phyloP scores from a whole-genome alignment of 2,113 vertebrate species.

The Otolemur garnettii region DNA sequence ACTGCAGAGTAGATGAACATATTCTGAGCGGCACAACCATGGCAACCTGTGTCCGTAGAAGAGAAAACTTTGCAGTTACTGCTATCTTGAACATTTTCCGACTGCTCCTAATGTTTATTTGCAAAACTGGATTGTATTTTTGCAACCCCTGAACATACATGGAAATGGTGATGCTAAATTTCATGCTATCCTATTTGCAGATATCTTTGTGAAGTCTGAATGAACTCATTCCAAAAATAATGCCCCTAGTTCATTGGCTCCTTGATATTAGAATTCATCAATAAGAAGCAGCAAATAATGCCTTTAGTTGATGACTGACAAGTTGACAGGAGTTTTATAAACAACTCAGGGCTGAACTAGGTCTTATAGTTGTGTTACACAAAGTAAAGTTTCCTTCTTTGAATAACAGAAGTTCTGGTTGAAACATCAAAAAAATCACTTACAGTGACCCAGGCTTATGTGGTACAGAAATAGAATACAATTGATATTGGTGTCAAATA shows the following conservation, averaged over 20 bases:
- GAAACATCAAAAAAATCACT: background rate
- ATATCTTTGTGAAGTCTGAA: background rate
- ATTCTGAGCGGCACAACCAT: rapidly evolving
- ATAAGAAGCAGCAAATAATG: background rate
- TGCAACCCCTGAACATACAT: background rate
- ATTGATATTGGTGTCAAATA: background rate
- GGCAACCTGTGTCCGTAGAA: background rate
- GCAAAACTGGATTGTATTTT: background rate
- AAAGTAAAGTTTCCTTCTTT: background rate
- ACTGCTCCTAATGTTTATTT: background rate
- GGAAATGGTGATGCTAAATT: background rate
- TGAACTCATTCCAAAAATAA: background rate
- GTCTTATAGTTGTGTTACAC: background rate
- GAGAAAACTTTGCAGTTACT: background rate
- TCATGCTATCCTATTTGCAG: background rate
- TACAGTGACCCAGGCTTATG: background rate
- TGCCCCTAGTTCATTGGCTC: background rate
- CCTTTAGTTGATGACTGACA: background rate
- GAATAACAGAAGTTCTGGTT: background rate
- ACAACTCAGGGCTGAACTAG: background rate
- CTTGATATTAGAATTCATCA: conserved; percentile 27
- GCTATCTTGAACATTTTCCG: background rate
- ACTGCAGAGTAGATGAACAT: background rate
- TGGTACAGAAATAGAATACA: background rate
- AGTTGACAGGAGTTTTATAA: background rate